A percentile compares a stretch with the other conserved stretches of the same genome.
phyloP scores from a whole-genome alignment of 2,113 vertebrate genomes.

The Seriola quinqueradiata region DNA sequence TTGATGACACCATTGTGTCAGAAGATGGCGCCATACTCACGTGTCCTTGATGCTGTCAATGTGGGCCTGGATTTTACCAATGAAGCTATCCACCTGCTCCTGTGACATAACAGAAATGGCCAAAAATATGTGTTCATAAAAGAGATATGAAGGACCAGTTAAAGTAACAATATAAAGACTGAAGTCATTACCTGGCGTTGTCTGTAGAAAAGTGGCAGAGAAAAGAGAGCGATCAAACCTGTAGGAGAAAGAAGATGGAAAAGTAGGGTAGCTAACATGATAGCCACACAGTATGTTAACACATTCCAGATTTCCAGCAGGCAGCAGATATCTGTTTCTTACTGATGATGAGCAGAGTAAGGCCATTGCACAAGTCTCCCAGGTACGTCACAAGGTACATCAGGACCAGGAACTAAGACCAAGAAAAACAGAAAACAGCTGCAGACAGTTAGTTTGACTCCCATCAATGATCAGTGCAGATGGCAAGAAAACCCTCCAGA shows the following conservation, averaged over 20 bases:
- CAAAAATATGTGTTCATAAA: background rate
- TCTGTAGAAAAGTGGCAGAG: conserved; percentile 90
- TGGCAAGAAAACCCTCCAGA: background rate
- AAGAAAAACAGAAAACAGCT: conserved; percentile 30
- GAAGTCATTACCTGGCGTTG: conserved; percentile 87
- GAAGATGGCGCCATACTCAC: conserved; percentile 84
- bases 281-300: background rate
- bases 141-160: background rate
- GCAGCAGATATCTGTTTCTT: conserved; percentile 50
- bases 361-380: conserved; percentile 90
- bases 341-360: conserved; percentile 93
- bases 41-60: conserved; percentile 88
- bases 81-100: conserved; percentile 87
- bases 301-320: background rate
- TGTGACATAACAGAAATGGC: conserved; percentile 61
- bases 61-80: conserved; percentile 83
- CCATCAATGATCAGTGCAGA: background rate
- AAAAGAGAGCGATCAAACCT: conserved; percentile 92
- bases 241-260: conserved; percentile 9
- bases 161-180: background rate
- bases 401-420: conserved; percentile 86
- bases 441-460: conserved; percentile 20
- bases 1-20: conserved; percentile 17
- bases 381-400: conserved; percentile 92
- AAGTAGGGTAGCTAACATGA: background rate